phyloP scores from a whole-genome alignment of 2,113 vertebrate genomes.

The Micromys minutus region DNA sequence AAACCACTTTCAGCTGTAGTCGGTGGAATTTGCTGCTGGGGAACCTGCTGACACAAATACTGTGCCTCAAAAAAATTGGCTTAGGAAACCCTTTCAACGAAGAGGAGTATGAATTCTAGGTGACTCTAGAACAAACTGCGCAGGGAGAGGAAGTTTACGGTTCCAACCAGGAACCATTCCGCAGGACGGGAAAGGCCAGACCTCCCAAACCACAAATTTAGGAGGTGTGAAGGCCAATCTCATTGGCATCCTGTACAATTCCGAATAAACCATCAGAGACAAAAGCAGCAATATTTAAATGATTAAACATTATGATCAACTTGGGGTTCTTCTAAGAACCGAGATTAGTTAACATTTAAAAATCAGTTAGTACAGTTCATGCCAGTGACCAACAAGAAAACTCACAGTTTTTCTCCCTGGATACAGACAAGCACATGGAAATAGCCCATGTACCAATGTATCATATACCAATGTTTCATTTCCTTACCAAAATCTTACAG shows the following conservation, averaged over 20 bases:
- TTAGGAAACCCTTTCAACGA: neutral
- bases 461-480: neutral
- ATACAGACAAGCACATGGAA: neutral
- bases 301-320: neutral
- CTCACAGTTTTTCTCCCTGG: neutral
- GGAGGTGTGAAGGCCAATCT: neutral
- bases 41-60: neutral
- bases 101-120: neutral
- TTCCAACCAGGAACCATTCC: neutral
- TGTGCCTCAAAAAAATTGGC: neutral
- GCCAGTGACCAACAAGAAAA: constrained; percentile 3
- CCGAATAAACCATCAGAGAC: constrained; percentile 40
- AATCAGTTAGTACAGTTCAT: neutral
- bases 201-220: neutral
- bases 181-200: neutral
- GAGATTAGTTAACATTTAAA: constrained; percentile 13
- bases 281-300: neutral
- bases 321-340: constrained; percentile 20
- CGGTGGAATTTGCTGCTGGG: neutral
- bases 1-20: neutral
- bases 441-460: neutral
- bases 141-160: neutral
- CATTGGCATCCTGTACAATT: neutral
- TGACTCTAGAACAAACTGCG: neutral
- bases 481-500: neutral